Evolutionary conservation across 1,140 invertebrate genomes (phyloP), one percentile per base, ranked within the genome.

Genomic region (Hypsibius dujardini): DNA sequence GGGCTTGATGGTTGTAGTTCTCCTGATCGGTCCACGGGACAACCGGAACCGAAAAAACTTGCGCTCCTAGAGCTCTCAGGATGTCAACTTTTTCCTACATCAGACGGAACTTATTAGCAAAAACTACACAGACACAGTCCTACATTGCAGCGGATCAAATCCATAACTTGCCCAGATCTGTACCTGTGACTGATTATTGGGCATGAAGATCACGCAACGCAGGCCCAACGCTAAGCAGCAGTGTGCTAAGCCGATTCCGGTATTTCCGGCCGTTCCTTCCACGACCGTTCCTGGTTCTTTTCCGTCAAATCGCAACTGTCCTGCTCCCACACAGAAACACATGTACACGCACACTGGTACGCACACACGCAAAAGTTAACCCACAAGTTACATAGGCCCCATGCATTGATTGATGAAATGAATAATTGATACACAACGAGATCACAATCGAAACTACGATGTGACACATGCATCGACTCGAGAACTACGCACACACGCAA

Each of bases 231-330:
- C 76, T 7, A 78, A 74, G 72, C 78, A 78, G 74, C 81, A 78
- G 73, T 81, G 78, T 3, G 80, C 80, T 28, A 82, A 72, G 59
- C 81, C 81, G 70, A 81, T 81, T 1, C 81, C 81, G 72, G 80
- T 81, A 72, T 82, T 82, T 1, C 81, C 81, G 15, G 80, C 80
- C 46, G 81, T 81, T 0, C 80, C 80, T 75, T 82, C 81, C 14
- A 82, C 76, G 1, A 82, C 76, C 42, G 77, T 79, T 1, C 78
- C 28, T 73, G 73, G 2, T 80, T 59, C 60, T 75, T 67, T 74
- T 79, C 79, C 70, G 75, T 77, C 47, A 77, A 74, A 60, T 78
- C 7, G 1, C 79, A 79, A 73, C 78, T 77, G 72, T 78, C 76
- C 40, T 81, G 81, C 47, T 74, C 74, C n/a, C 62, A 42, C 2